Base-by-base conservation (phyloP, 2,888 invertebrate genomes). In the Oxyteleia sp. region DNA sequence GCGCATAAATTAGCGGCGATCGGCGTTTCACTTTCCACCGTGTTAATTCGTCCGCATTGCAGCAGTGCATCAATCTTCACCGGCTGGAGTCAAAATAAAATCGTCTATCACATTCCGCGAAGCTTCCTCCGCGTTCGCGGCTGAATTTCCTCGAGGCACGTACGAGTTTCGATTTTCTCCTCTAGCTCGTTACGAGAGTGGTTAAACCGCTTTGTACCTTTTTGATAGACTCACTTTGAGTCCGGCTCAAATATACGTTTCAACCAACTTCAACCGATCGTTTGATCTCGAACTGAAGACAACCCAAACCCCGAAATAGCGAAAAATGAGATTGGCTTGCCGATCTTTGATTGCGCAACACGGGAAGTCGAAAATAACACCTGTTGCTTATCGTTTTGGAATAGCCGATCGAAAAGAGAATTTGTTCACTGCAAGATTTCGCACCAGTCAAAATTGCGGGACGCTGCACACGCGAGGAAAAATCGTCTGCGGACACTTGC, bases 101-200 rank as follows among this genome's bases (percentile, higher is more conserved):
- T 43, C 43, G 23, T 49, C 49, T n/a, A 38, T 26, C 1, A 57
- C 64, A 47, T 61, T 55, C 45, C 41, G 41, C 66, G 59, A 53
- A 35, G 61, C 55, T 69, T 78, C 75, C 32, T 64, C 41, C 53
- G 66, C 43, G 20, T 18, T 71, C 81, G 85, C 85, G 86, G 87
- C 74, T 84, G 55, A 57, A 64, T 82, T 83, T 84, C 76, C 80
- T 76, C 80, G 71, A 41, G 79, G 51, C 51, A 51, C 63, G 57
- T 57, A 51, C 76, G 66, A 85, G 85, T 85, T 86, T 85, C 82
- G 86, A 87, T 87, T 87, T 87, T 88, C 85, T 88, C 87, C 82
- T 84, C 57, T 53, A 79, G 51, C 78, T 82, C 61, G 74, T 66
- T 68, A 72, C 81, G 63, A 69, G 74, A 81, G 63, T 26, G 32